Base-by-base conservation (phyloP, 2,797 vertebrate species). In the Alca torda region DNA sequence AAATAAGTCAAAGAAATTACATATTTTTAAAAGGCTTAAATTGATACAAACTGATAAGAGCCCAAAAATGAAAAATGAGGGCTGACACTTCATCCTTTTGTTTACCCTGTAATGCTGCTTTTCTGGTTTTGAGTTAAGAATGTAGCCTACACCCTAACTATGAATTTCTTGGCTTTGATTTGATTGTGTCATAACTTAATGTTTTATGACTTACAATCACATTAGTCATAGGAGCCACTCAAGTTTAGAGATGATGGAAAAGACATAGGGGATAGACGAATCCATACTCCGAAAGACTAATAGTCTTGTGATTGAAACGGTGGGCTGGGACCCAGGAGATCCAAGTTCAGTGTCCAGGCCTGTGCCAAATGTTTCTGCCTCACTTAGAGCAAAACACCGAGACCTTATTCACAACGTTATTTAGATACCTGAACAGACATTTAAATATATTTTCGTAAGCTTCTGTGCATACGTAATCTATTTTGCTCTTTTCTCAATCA, bases 81-180 rank as follows among this genome's bases (percentile, higher is more conserved):
- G 64, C 84, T 96, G 95, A 97, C 95, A 95, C 89, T 95, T 92
- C 85, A 91, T 82, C 92, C 92, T 94, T 95, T 94, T 95, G 92
- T 97, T 97, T 96, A 96, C 91, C 93, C 92, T 94, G 89, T 69
- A 97, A 97, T 97, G 96, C 93, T 91, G 95, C 96, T 96, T 97
- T 97, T 97, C 95, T 93, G 93, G 96, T 97, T 97, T 95, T 97
- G 96, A 96, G 94, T 97, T 96, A 91, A 97, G 97, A 97, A 97
- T 93, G 94, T 81, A 95, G 96, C 92, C 97, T 97, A 95, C 95
- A 93, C 97, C 97, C 96, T 96, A 95, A 93, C 96, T 93, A 97
- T 97, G 96, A 97, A 97, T 97, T 97, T 95, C 95, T 97, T 97
- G 97, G 96, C 95, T 87, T 95, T 68, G 91, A 91, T 96, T 97